Evolutionary conservation across 2,113 vertebrate species (phyloP).

Genomic region (Epinephelus fuscoguttatus): DNA sequence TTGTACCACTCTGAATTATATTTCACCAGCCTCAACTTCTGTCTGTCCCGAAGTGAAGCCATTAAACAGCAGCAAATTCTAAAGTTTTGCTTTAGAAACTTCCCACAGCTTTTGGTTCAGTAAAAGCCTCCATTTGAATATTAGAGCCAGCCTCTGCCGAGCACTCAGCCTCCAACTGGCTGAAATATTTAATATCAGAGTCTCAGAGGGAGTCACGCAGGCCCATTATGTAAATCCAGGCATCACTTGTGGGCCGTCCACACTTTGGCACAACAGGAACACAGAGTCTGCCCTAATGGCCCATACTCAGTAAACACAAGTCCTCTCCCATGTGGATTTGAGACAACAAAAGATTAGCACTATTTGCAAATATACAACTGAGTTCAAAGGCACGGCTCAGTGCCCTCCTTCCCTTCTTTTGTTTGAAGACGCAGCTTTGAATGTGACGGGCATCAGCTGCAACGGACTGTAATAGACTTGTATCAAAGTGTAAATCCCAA

Average conservation of each 20-base stretch:
- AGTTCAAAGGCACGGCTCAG: conserved; percentile 80
- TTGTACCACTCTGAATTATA: neutral
- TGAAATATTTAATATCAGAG: conserved; percentile 54
- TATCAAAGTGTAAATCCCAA: conserved; percentile 19
- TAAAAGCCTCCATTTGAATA: neutral
- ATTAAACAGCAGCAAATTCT: too few species aligned
- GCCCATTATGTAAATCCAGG: conserved; percentile 74
- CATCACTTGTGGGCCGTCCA: conserved; percentile 74
- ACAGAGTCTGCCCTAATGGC: conserved; percentile 72
- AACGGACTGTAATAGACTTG: conserved; percentile 1
- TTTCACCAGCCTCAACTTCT: too few species aligned
- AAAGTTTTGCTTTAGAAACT: neutral
- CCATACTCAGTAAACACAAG: conserved; percentile 76
- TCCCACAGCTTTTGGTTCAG: neutral
- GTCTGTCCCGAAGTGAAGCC: neutral
- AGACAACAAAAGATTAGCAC: conserved; percentile 85
- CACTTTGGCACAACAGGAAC: conserved; percentile 75
- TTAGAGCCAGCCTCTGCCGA: neutral
- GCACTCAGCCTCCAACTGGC: neutral
- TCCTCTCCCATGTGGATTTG: conserved; percentile 82
- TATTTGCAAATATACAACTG: conserved; percentile 84
- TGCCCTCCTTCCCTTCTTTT: conserved; percentile 74
- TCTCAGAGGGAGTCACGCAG: conserved; percentile 29
- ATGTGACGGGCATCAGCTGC: conserved; percentile 19
- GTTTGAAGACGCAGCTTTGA: conserved; percentile 52